Conservation (phyloP, 2,797 vertebrate species). For the Melanotaenia trifasciata region DNA sequence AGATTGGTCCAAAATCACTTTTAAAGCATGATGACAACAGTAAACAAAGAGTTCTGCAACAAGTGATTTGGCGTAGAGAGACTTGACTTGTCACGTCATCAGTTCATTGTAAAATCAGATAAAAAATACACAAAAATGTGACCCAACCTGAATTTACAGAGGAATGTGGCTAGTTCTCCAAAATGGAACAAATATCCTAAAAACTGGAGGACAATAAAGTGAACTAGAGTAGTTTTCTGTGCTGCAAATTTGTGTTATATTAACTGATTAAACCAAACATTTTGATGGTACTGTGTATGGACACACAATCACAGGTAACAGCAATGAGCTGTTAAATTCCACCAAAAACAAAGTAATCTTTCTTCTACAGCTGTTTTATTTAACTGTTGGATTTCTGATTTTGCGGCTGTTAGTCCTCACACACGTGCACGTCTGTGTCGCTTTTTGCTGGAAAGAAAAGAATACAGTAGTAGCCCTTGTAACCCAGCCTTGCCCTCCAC, state of each 20-base stretch:
- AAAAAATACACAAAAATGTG: not conserved
- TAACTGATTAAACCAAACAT: not conserved
- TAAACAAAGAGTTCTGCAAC: not conserved
- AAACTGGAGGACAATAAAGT: not conserved
- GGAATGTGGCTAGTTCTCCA: not conserved
- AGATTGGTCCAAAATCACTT: not conserved
- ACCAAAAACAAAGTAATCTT: not conserved
- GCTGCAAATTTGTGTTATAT: not conserved
- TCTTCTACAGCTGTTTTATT: not conserved
- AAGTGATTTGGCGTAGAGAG: not conserved
- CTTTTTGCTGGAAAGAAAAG: slow-evolving; percentile 50
- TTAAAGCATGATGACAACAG: not conserved
- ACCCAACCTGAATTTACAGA: not conserved
- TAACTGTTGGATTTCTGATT: not conserved
- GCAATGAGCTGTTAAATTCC: not conserved
- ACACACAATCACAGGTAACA: not conserved
- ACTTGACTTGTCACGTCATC: not conserved
- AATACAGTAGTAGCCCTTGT: slow-evolving; percentile 66
- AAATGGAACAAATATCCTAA: not conserved
- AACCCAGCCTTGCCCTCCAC: slow-evolving; percentile 73
- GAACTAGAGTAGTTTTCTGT: not conserved
- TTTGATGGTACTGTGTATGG: not conserved
- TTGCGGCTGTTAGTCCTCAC: not conserved
- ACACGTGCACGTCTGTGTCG: not conserved
- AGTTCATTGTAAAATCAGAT: not conserved